Conservation (phyloP, 1,140 invertebrate species). For the Tetraneura akinire region DNA sequence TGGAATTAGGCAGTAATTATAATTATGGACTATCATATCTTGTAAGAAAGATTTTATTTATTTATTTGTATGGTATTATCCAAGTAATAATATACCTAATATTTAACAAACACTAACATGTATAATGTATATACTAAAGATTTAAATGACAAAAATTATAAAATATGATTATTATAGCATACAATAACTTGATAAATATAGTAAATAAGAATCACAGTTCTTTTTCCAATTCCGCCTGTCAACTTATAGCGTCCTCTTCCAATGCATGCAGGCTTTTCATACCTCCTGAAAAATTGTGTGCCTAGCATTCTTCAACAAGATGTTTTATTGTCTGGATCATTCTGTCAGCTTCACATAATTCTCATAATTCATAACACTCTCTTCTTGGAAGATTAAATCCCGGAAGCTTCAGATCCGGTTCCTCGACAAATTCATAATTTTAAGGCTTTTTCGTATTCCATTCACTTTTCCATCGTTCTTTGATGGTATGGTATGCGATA, state of each 20-base stretch:
- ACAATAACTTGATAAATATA: constrained; percentile 9
- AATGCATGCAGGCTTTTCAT: not conserved
- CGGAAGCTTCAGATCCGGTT: not conserved
- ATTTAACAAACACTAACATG: not conserved
- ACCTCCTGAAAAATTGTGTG: constrained; percentile 13
- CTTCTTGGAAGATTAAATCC: constrained; percentile 26
- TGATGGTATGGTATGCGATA: not conserved
- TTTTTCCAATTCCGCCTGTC: constrained; percentile 7
- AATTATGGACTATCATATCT: no score
- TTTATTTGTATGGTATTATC: not conserved
- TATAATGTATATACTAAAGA: constrained; percentile 4
- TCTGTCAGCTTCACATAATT: constrained; percentile 14
- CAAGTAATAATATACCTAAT: constrained; percentile 3
- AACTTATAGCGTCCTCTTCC: not conserved
- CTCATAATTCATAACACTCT: not conserved
- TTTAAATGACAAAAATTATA: constrained; percentile 2
- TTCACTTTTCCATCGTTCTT: constrained; percentile 11
- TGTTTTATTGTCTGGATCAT: constrained; percentile 27
- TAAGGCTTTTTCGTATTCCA: constrained; percentile 27
- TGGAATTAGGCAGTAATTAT: no score
- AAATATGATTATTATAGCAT: constrained; percentile 2
- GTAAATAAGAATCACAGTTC: not conserved
- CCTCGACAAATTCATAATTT: constrained; percentile 22
- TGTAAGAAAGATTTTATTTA: no score
- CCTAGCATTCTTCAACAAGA: constrained; percentile 30